Evolutionary conservation across 1,140 invertebrate genomes (phyloP).

Genomic region (Reticulitermes speratus): DNA sequence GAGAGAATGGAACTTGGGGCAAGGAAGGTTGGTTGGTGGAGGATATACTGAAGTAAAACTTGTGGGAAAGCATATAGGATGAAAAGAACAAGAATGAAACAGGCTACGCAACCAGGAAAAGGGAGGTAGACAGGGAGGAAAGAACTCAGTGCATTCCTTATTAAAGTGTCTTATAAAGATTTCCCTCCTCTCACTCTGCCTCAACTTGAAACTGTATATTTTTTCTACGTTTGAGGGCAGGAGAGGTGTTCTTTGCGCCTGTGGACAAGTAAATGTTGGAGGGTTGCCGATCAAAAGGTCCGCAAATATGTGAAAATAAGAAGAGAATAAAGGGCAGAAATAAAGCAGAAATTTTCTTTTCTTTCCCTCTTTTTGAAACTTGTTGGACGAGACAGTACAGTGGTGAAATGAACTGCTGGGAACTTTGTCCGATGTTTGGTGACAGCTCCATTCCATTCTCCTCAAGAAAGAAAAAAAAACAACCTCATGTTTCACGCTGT

Average conservation of each 20-base stretch:
- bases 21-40: not conserved
- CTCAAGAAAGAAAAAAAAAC: not conserved
- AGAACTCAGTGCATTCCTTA: not conserved
- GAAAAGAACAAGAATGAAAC: not conserved
- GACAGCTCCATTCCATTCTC: not conserved
- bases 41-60: too few relatives aligned
- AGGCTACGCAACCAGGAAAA: not conserved
- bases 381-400: not conserved
- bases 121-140: not conserved
- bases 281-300: conserved; percentile 1
- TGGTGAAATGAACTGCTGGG: not conserved
- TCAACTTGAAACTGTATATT: not conserved
- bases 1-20: not conserved
- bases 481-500: not conserved
- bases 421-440: not conserved
- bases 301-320: not conserved
- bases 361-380: not conserved
- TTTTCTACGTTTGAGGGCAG: too few relatives aligned
- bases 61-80: not conserved
- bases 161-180: not conserved
- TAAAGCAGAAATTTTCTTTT: not conserved
- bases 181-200: not conserved
- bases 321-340: not conserved
- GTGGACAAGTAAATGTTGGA: not conserved
- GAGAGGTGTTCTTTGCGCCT: not conserved